phyloP scores from a whole-genome alignment of 2,113 vertebrate genomes.

The Oncorhynchus clarkii region DNA sequence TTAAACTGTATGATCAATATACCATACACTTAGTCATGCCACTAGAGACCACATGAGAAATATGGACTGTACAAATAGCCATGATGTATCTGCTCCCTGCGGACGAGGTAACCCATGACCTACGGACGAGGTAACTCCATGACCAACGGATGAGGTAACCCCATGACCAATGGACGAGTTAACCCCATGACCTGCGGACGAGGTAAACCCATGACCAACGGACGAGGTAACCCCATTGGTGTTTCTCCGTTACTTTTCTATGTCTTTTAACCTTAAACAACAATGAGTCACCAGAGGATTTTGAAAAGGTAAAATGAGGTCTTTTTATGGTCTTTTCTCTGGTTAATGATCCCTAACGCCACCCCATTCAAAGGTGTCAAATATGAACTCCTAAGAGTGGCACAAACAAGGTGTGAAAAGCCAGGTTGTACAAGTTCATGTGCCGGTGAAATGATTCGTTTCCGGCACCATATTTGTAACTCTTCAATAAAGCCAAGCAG shows the following conservation, averaged over 20 bases:
- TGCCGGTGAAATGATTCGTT: constrained; percentile 24
- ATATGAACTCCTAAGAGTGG: constrained; percentile 20
- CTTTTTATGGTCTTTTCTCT: constrained; percentile 29
- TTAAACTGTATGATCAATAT: constrained; percentile 18
- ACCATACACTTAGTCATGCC: background rate
- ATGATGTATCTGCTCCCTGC: too few relatives aligned
- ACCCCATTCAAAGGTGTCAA: constrained; percentile 55
- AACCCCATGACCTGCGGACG: too few relatives aligned
- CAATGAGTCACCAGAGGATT: background rate
- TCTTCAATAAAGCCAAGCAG: constrained; percentile 23
- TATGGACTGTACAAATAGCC: background rate
- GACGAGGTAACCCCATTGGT: background rate
- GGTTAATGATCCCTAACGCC: constrained; percentile 35
- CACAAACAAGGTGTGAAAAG: constrained; percentile 36
- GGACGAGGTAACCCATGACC: too few relatives aligned
- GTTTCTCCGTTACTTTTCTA: constrained; percentile 4
- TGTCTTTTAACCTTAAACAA: background rate
- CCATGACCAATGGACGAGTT: too few relatives aligned
- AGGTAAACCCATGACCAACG: too few relatives aligned
- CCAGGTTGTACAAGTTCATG: background rate
- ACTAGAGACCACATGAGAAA: background rate
- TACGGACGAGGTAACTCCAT: too few relatives aligned
- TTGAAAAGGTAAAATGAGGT: constrained; percentile 1
- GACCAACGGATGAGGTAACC: too few relatives aligned
- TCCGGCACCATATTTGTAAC: constrained; percentile 31